Percentiles rank a stretch among this genome's conserved stretches.
Conservation (phyloP, 2,797 vertebrate genomes). For the Urocyon cinereoargenteus region DNA sequence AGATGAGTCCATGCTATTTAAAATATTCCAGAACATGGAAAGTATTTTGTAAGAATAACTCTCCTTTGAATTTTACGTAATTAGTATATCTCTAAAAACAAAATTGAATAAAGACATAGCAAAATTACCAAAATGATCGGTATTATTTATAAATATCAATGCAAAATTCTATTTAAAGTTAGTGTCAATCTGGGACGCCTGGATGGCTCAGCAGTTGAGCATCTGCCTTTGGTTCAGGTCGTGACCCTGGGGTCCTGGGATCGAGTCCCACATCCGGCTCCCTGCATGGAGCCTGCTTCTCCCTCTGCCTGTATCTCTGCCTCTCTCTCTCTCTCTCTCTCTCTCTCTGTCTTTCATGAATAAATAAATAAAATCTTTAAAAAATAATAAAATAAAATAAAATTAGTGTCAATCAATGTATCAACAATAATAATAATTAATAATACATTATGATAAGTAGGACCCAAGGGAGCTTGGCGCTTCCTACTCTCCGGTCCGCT, state of each 20-base stretch:
- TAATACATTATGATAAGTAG: fast-evolving
- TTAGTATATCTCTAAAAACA: neutral
- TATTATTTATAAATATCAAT: neutral
- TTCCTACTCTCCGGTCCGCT: fast-evolving
- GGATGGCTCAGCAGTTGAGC: too few species aligned
- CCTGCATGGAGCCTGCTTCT: too few species aligned
- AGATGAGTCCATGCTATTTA: neutral
- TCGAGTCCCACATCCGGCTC: too few species aligned
- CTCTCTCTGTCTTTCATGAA: too few species aligned
- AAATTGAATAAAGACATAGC: neutral
- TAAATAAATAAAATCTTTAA: too few species aligned
- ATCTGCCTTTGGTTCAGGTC: too few species aligned
- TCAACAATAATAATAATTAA: fast-evolving
- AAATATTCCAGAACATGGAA: neutral
- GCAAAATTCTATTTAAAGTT: neutral
- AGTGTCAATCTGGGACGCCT: too few species aligned
- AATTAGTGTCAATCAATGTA: too few species aligned
- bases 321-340: too few species aligned
- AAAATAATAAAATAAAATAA: too few species aligned
- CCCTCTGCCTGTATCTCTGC: too few species aligned
- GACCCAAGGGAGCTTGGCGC: fast-evolving
- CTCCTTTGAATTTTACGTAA: neutral
- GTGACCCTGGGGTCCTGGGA: too few species aligned
- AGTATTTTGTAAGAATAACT: neutral
- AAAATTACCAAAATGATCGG: neutral